A percentile compares a stretch with the other conserved stretches of the same genome.
Evolutionary conservation across 2,797 vertebrate species (phyloP).

Genomic region (Lophotriccus pileatus): DNA sequence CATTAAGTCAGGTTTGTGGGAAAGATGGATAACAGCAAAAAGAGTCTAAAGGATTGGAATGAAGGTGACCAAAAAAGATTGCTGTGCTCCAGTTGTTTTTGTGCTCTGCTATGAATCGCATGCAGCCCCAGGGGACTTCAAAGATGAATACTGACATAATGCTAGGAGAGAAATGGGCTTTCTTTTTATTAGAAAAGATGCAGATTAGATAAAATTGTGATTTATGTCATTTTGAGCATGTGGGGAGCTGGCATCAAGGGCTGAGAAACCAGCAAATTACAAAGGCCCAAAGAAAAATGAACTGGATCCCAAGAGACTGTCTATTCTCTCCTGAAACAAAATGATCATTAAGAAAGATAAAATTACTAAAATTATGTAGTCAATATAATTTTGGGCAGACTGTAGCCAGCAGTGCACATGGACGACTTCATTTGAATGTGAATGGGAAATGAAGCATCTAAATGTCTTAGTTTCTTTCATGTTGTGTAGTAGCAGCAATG

Average conservation of each 20-base stretch:
- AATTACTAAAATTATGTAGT: neutral
- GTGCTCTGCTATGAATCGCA: neutral
- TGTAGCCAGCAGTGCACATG: neutral
- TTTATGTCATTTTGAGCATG: neutral
- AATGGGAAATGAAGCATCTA: neutral
- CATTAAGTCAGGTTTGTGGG: neutral
- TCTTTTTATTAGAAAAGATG: neutral
- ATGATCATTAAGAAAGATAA: neutral
- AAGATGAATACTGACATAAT: neutral
- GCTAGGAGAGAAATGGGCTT: neutral
- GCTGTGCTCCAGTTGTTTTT: neutral
- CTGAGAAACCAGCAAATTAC: neutral
- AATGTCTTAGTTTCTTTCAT: neutral
- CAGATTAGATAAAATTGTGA: neutral
- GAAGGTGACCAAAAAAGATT: neutral
- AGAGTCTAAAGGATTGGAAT: neutral
- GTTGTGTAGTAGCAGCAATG: accelerated
- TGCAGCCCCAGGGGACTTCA: neutral
- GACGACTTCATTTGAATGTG: neutral
- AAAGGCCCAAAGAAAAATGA: neutral
- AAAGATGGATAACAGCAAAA: neutral
- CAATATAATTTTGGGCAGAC: neutral
- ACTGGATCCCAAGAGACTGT: neutral
- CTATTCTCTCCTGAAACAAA: neutral
- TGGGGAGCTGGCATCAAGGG: neutral